phyloP scores from a whole-genome alignment of 2,888 invertebrate species.

The Diaprepes abbreviatus region DNA sequence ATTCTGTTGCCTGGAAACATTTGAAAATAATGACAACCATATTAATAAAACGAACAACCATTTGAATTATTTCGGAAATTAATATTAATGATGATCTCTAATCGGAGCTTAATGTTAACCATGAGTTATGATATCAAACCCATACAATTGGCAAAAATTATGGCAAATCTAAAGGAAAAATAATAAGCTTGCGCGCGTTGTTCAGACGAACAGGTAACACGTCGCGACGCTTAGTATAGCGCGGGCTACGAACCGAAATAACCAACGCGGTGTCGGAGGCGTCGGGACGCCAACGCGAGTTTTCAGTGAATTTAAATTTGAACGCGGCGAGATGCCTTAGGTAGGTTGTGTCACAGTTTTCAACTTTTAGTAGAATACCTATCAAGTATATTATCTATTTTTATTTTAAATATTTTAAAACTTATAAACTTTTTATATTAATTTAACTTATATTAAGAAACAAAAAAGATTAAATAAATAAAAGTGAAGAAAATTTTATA shows the following conservation, averaged over 20 bases:
- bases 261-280: slow-evolving; percentile 57
- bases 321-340: slow-evolving; percentile 59
- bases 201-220: slow-evolving; percentile 51
- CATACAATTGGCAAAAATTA: slow-evolving; percentile 8
- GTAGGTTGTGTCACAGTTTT: slow-evolving; percentile 51
- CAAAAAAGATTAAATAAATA: too few relatives aligned
- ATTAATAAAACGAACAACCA: too few relatives aligned
- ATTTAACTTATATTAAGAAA: too few relatives aligned
- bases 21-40: too few relatives aligned
- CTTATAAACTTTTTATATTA: too few relatives aligned
- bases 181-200: slow-evolving; percentile 50
- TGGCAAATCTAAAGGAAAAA: slow-evolving; percentile 27
- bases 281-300: slow-evolving; percentile 61
- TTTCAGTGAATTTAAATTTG: slow-evolving; percentile 54
- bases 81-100: too few relatives aligned
- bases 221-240: slow-evolving; percentile 64
- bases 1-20: too few relatives aligned
- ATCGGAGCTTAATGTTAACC: too few relatives aligned
- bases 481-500: too few relatives aligned
- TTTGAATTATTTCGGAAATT: too few relatives aligned
- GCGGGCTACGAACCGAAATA: slow-evolving; percentile 65
- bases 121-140: too few relatives aligned
- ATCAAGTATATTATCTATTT: slow-evolving; percentile 3
- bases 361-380: slow-evolving; percentile 2
- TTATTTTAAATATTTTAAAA: too few relatives aligned